phyloP scores from a whole-genome alignment of 2,888 invertebrate species.

The Callyntrura sp. region DNA sequence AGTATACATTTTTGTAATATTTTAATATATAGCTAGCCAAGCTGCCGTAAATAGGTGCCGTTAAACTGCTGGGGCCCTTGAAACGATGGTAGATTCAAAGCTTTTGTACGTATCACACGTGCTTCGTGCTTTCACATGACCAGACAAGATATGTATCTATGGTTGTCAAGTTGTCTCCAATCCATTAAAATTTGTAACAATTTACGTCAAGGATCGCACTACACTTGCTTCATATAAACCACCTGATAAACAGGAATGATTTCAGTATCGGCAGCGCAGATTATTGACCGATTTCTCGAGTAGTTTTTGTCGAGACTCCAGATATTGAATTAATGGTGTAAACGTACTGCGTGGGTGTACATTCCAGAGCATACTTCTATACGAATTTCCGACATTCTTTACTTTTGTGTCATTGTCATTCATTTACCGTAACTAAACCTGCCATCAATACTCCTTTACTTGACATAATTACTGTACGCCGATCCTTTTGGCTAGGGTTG shows the following conservation, averaged over 20 bases:
- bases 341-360: slow-evolving; percentile 31
- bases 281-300: background rate
- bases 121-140: no score
- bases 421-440: background rate
- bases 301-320: background rate
- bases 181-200: no score
- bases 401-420: slow-evolving; percentile 25
- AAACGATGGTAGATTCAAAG: no score
- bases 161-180: no score
- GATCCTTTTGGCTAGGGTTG: background rate
- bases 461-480: slow-evolving; percentile 35
- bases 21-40: no score
- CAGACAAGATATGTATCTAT: no score
- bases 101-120: no score
- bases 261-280: background rate
- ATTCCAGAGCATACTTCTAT: background rate
- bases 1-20: no score
- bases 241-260: slow-evolving; percentile 6
- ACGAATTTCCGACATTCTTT: background rate
- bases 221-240: background rate
- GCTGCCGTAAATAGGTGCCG: no score
- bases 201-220: no score
- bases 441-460: background rate
- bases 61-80: no score
- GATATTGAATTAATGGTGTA: background rate